Conservation (phyloP, 2,888 invertebrate genomes). For the Lomographa bimaculata region DNA sequence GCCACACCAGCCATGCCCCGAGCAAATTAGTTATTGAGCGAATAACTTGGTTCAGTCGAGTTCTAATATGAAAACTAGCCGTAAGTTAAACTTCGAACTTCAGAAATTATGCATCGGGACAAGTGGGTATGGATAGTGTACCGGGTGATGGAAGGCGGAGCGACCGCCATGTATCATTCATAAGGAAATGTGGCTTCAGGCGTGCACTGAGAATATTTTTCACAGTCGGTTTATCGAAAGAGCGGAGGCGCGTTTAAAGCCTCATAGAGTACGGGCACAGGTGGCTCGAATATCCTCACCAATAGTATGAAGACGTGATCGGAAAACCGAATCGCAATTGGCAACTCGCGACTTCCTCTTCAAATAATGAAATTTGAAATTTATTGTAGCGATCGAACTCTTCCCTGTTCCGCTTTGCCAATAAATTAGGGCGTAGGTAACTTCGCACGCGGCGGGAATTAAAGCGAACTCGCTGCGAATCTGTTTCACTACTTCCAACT, state of each 20-base stretch:
- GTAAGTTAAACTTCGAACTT: slow-evolving; percentile 40
- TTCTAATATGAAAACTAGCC: slow-evolving; percentile 33
- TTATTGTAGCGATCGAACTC: slow-evolving; percentile 72
- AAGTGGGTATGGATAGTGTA: slow-evolving; percentile 48
- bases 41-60: slow-evolving; percentile 33
- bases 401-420: slow-evolving; percentile 59
- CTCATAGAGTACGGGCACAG: slow-evolving; percentile 79
- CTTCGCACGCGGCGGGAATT: slow-evolving; percentile 52
- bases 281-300: slow-evolving; percentile 79
- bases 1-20: slow-evolving; percentile 6
- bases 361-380: slow-evolving; percentile 82
- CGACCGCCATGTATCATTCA: slow-evolving; percentile 77
- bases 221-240: slow-evolving; percentile 79
- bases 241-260: slow-evolving; percentile 75
- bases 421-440: slow-evolving; percentile 65
- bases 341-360: slow-evolving; percentile 77
- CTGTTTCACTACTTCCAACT: slow-evolving; percentile 45
- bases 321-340: slow-evolving; percentile 74
- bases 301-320: slow-evolving; percentile 80
- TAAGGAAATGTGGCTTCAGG: slow-evolving; percentile 69
- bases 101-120: slow-evolving; percentile 55
- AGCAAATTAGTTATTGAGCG: slow-evolving; percentile 26
- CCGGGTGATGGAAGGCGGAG: slow-evolving; percentile 37
- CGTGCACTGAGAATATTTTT: slow-evolving; percentile 75
- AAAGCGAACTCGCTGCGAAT: slow-evolving; percentile 45